phyloP scores from a whole-genome alignment of 2,113 vertebrate species.

The Fulmarus glacialis region DNA sequence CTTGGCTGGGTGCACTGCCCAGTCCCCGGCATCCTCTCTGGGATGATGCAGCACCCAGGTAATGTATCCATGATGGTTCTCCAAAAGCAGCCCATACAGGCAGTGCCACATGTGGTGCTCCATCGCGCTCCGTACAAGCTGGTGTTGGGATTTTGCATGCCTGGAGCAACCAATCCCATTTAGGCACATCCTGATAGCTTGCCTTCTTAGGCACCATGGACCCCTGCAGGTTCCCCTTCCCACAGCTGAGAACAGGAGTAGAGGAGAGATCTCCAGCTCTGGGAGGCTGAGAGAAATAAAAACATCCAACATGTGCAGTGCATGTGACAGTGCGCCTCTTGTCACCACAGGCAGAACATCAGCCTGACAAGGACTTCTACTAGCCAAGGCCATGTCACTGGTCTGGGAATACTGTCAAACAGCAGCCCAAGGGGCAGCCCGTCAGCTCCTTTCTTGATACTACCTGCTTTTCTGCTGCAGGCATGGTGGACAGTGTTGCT shows the following conservation, averaged over 20 bases:
- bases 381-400: neutral
- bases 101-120: neutral
- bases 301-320: rapidly evolving
- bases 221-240: neutral
- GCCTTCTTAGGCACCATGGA: neutral
- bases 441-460: neutral
- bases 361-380: neutral
- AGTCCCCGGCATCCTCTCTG: neutral
- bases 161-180: neutral
- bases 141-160: neutral
- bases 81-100: neutral
- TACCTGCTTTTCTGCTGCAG: neutral
- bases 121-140: too few species aligned
- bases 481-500: neutral
- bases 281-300: neutral
- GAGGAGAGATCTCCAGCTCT: neutral
- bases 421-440: neutral
- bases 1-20: neutral
- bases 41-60: neutral
- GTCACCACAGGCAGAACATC: neutral
- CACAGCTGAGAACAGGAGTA: neutral
- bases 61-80: neutral
- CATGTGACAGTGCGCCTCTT: neutral
- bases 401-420: neutral
- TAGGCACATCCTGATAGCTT: neutral